Conservation (phyloP, 2,888 invertebrate genomes). For the Epistrophe grossulariae region DNA sequence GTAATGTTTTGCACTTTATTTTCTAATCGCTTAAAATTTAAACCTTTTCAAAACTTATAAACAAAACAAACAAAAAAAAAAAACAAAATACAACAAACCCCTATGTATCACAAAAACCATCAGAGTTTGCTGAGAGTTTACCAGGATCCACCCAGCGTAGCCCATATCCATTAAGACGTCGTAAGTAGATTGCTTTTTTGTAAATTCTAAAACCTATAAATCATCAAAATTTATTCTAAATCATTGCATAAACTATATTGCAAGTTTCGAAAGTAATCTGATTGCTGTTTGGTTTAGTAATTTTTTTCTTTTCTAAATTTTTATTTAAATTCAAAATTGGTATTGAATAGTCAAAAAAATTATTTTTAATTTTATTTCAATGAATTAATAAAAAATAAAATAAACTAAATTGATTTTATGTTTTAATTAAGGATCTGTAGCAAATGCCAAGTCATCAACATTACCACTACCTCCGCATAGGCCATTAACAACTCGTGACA, state of each 20-base stretch:
- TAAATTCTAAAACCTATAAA: constrained; percentile 30
- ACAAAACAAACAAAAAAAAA: constrained; percentile 43
- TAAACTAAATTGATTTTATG: constrained; percentile 7
- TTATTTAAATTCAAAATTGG: constrained; percentile 36
- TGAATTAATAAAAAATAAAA: not conserved
- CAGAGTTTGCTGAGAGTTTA: constrained; percentile 94
- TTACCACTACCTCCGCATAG: constrained; percentile 91
- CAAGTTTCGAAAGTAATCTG: constrained; percentile 60
- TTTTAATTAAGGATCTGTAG: constrained; percentile 85
- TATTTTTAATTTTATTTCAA: not conserved
- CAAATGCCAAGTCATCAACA: constrained; percentile 92
- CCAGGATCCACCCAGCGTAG: constrained; percentile 93
- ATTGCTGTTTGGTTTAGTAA: constrained; percentile 38
- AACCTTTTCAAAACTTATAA: constrained; percentile 24
- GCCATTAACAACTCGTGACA: constrained; percentile 86
- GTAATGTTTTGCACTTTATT: constrained; percentile 19
- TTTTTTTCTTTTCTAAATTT: not conserved
- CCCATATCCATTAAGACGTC: constrained; percentile 92
- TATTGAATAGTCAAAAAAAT: not conserved
- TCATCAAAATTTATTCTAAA: constrained; percentile 48
- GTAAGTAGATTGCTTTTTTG: constrained; percentile 86
- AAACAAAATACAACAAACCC: constrained; percentile 48
- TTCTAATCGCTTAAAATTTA: constrained; percentile 35
- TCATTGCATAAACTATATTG: constrained; percentile 52
- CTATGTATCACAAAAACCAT: constrained; percentile 76